A percentile compares a stretch with the other conserved stretches of the same genome.
Evolutionary conservation across 2,888 invertebrate genomes (phyloP).

Genomic region (Epirrhoe tristata): DNA sequence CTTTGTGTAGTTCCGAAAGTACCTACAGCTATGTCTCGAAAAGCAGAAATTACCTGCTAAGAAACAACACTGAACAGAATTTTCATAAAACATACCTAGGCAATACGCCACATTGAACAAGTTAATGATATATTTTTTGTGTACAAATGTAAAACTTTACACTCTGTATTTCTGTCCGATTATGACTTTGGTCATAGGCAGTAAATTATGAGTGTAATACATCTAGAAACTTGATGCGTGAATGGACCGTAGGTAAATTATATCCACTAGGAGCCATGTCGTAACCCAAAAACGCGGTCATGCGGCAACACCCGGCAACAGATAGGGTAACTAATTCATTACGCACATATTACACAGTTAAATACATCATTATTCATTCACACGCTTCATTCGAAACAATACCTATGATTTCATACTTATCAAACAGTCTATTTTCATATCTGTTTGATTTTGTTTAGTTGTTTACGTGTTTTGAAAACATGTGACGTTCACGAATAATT

Average conservation of each 20-base stretch:
- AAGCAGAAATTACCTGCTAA: too few relatives aligned
- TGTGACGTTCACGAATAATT: not conserved
- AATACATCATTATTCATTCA: slow-evolving; percentile 30
- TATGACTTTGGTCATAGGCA: too few relatives aligned
- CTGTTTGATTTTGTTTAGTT: slow-evolving; percentile 24
- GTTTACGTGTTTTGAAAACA: slow-evolving; percentile 11
- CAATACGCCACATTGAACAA: too few relatives aligned
- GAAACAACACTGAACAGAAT: too few relatives aligned
- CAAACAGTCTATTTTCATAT: slow-evolving; percentile 9
- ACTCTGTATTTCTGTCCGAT: too few relatives aligned
- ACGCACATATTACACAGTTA: slow-evolving; percentile 25
- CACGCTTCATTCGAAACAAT: slow-evolving; percentile 35
- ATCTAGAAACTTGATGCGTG: not conserved
- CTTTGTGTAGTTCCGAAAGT: too few relatives aligned
- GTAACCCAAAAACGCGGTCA: slow-evolving; percentile 54
- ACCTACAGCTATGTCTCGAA: too few relatives aligned
- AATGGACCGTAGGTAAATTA: slow-evolving; percentile 2
- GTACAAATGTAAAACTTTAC: too few relatives aligned
- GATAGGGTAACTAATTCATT: slow-evolving; percentile 31
- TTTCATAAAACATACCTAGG: too few relatives aligned
- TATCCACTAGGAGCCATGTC: slow-evolving; percentile 34
- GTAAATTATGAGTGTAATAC: slow-evolving; percentile 3
- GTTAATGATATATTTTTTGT: too few relatives aligned
- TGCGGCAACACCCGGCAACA: slow-evolving; percentile 44
- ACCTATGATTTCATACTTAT: slow-evolving; percentile 23